Conservation (phyloP, 1,140 invertebrate species). For the Zaprionus vittiger region DNA sequence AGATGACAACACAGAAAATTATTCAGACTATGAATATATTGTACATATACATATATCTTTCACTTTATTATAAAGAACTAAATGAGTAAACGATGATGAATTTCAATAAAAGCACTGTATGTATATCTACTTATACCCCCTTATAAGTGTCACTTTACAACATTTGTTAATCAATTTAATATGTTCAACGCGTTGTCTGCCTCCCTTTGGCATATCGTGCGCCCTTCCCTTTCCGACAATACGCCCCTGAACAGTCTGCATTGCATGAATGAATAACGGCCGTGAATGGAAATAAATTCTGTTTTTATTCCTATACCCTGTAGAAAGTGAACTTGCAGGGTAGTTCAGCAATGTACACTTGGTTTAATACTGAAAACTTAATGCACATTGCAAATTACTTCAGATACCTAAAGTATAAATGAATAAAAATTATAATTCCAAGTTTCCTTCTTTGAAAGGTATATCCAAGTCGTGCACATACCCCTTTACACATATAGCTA, state of each 20-base stretch:
- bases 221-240: background rate
- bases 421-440: background rate
- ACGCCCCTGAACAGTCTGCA: background rate
- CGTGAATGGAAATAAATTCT: conserved; percentile 23
- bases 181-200: background rate
- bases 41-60: background rate
- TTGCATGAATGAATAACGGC: conserved; percentile 26
- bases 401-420: background rate
- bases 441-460: background rate
- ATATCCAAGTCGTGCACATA: background rate
- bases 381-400: background rate
- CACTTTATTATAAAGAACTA: background rate
- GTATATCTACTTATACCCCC: background rate
- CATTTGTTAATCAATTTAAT: conserved; percentile 2
- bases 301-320: conserved; percentile 22
- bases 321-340: background rate
- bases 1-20: no score
- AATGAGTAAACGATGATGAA: background rate
- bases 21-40: no score
- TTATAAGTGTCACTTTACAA: background rate
- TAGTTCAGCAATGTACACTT: background rate
- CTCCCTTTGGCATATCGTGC: background rate
- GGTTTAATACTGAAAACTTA: background rate
- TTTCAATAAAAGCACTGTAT: background rate
- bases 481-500: background rate